A percentile compares a stretch with the other conserved stretches of the same genome.
Conservation (phyloP, 2,113 vertebrate genomes). For the Pelodiscus sinensis region DNA sequence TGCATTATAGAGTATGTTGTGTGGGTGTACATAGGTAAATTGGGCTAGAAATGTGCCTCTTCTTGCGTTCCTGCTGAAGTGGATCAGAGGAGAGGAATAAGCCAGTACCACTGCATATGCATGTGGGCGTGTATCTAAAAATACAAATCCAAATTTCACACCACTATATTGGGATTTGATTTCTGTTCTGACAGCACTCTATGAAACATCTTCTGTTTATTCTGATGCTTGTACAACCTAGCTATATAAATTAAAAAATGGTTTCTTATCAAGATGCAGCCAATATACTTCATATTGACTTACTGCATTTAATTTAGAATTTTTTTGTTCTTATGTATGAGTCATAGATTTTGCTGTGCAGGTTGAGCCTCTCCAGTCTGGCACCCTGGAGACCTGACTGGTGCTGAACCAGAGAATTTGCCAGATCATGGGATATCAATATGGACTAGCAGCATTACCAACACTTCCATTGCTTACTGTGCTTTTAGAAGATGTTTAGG, state of each 20-base stretch:
- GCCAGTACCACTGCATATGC: slow-evolving; percentile 9
- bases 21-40: background rate
- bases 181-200: slow-evolving; percentile 23
- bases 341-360: background rate
- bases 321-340: background rate
- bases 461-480: no score
- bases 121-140: slow-evolving; percentile 55
- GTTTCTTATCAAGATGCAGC: background rate
- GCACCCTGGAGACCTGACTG: no score
- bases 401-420: no score
- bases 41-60: slow-evolving; percentile 30
- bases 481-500: no score
- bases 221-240: slow-evolving; percentile 22
- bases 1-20: background rate
- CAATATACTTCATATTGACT: slow-evolving; percentile 5
- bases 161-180: slow-evolving; percentile 9
- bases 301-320: background rate
- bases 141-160: slow-evolving; percentile 53
- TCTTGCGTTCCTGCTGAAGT: slow-evolving; percentile 32
- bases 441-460: no score
- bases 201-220: slow-evolving; percentile 30
- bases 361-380: no score
- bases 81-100: slow-evolving; percentile 24
- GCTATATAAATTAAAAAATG: background rate
- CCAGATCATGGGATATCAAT: no score